Conservation (phyloP, 2,113 vertebrate genomes). For the Callipepla californica region DNA sequence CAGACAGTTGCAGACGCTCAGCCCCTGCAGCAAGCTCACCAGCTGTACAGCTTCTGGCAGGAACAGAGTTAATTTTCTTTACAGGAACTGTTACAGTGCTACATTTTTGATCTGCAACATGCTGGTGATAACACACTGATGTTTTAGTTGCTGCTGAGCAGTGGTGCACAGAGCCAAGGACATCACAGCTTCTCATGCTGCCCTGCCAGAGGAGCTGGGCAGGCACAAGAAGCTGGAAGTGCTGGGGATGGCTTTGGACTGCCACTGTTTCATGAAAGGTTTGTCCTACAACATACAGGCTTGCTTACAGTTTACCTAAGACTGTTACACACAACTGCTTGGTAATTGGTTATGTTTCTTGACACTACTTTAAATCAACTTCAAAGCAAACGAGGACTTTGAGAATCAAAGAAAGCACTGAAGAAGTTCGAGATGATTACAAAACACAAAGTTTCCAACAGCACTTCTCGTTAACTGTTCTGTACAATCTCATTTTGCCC, state of each 20-base stretch:
- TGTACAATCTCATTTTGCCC: background rate
- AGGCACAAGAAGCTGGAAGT: background rate
- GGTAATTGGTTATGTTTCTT: background rate
- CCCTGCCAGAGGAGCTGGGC: background rate
- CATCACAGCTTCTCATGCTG: background rate
- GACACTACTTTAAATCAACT: background rate
- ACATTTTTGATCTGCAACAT: background rate
- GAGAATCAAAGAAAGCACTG: background rate
- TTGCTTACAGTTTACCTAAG: background rate
- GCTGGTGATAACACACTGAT: background rate
- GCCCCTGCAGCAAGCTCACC: background rate
- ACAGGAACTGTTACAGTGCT: background rate
- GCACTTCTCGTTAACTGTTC: background rate
- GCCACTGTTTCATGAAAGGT: background rate
- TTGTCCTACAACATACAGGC: background rate
- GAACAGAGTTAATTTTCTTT: background rate
- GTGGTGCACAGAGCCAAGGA: background rate
- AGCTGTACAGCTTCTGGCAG: background rate
- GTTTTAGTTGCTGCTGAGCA: background rate
- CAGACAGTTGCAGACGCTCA: background rate
- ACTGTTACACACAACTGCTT: accelerated
- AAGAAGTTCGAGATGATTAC: background rate
- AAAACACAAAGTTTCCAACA: background rate
- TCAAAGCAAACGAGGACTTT: background rate
- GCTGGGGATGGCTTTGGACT: background rate